Evolutionary conservation across 1,140 invertebrate species (phyloP).

Genomic region (Macrocentrus cingulum): DNA sequence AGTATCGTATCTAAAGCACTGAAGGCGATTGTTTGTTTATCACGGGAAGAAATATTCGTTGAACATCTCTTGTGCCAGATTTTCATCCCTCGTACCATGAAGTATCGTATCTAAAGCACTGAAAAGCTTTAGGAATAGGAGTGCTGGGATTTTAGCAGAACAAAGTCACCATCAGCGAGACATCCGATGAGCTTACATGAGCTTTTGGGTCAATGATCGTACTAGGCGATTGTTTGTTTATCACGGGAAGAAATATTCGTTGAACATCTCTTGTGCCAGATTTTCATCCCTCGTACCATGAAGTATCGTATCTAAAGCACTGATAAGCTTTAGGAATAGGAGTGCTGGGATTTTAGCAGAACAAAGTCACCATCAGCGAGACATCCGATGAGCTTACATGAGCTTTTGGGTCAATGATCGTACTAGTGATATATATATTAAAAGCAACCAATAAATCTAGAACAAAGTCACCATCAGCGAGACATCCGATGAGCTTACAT

Average conservation of each 20-base stretch:
- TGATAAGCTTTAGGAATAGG: conserved; percentile 20
- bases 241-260: not conserved
- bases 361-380: conserved; percentile 14
- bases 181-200: conserved; percentile 10
- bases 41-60: not conserved
- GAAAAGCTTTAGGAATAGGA: conserved; percentile 19
- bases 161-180: conserved; percentile 15
- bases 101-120: conserved; percentile 25
- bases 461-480: conserved; percentile 11
- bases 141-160: conserved; percentile 17
- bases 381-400: conserved; percentile 9
- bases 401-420: too few relatives aligned
- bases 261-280: conserved; percentile 7
- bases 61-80: conserved; percentile 1
- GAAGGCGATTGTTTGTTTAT: conserved; percentile 12
- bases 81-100: conserved; percentile 20
- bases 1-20: conserved; percentile 25
- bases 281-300: conserved; percentile 19
- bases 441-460: not conserved
- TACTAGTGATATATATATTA: not conserved
- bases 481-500: conserved; percentile 12
- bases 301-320: conserved; percentile 25
- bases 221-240: not conserved
- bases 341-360: conserved; percentile 16
- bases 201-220: too few relatives aligned